Base-by-base conservation (phyloP, 1,140 invertebrate species). In the Sogatella furcifera region DNA sequence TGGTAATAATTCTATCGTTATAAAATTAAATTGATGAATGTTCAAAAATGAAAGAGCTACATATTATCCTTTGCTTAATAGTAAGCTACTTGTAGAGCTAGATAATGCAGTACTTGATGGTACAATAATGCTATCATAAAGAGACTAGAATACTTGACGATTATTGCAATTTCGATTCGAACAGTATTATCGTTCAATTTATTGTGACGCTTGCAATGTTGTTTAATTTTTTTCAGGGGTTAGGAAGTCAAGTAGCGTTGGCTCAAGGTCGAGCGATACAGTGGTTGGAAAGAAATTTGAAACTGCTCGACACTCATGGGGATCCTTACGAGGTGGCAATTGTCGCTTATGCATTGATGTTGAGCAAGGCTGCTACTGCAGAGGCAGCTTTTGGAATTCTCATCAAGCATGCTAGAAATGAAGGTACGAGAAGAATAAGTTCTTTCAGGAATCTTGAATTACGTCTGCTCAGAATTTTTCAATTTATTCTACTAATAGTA, bases 201-300 rank as follows among this genome's bases (percentile, higher is more conserved):
- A 38, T 10, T 38, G 8, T 9, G 34, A 1, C 5, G 34, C 8
- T 38, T 38, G 34, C 5, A 3, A 10, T 38, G 5, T 38, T 9
- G 34, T 49, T 56, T 55, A 53, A 19, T 55, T 53, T n/a, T n/a
- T 68, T 67, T 24, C 63, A 77, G 80, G 85, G 84, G 0, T 68
- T 92, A 17, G 86, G 87, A 34, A 78, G 85, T 0, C 79, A 80
- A 62, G 86, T 90, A 10, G 78, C 84, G 0, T 76, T 83, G 52
- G 85, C 86, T 0, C 80, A 86, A 55, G 79, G 80, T 49, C 78
- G 80, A 53, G 91, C 87, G 1, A 76, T 90, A 14, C 74, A 78
- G 2, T 96, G 89, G 81, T 77, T 97, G n/a, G 92, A 94, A 69
- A 76, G 83, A 15, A 91, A 94, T 72, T 78, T 95, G 68, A 82